Evolutionary conservation across 1,140 invertebrate species (phyloP).

Genomic region (Pollicipes pollicipes): DNA sequence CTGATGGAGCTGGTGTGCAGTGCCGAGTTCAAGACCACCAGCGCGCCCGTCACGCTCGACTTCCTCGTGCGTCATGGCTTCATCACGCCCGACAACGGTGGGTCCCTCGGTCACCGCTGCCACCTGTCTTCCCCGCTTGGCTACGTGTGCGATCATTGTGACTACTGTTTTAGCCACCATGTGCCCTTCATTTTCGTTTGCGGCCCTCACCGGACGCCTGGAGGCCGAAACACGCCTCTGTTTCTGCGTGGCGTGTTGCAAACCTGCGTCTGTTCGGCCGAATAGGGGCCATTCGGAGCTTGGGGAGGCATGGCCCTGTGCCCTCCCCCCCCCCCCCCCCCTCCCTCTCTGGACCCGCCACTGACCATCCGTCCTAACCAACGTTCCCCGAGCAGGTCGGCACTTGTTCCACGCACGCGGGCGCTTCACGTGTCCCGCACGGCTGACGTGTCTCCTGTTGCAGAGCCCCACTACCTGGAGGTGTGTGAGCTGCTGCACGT

Average conservation of each 20-base stretch:
- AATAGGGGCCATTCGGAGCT: too few relatives aligned
- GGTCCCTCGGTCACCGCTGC: slow-evolving; percentile 13
- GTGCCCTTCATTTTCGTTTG: neutral
- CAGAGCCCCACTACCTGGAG: neutral
- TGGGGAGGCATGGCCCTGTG: too few relatives aligned
- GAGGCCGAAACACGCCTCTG: too few relatives aligned
- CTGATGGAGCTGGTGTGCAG: slow-evolving; percentile 53
- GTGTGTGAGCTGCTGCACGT: neutral
- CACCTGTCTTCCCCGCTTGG: neutral
- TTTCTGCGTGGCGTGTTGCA: neutral
- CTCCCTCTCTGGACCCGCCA: too few relatives aligned
- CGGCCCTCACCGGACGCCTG: too few relatives aligned
- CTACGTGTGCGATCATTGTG: neutral
- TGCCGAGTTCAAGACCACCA: slow-evolving; percentile 78
- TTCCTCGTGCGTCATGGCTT: slow-evolving; percentile 78
- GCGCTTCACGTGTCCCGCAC: neutral
- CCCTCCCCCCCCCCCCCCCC: too few relatives aligned
- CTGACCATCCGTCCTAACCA: too few relatives aligned
- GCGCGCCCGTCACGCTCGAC: slow-evolving; percentile 70
- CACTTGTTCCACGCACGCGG: slow-evolving; percentile 14
- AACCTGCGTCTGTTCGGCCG: neutral
- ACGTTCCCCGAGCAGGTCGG: neutral
- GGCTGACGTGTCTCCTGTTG: neutral
- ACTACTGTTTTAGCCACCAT: neutral
- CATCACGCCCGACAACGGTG: slow-evolving; percentile 73